Percentiles rank a stretch among this genome's conserved stretches.
These are phyloP conservation scores for Synchiropus splendidus DNA, from an alignment of 2,113 vertebrate genomes.

Conservation along the genomic window DNA sequence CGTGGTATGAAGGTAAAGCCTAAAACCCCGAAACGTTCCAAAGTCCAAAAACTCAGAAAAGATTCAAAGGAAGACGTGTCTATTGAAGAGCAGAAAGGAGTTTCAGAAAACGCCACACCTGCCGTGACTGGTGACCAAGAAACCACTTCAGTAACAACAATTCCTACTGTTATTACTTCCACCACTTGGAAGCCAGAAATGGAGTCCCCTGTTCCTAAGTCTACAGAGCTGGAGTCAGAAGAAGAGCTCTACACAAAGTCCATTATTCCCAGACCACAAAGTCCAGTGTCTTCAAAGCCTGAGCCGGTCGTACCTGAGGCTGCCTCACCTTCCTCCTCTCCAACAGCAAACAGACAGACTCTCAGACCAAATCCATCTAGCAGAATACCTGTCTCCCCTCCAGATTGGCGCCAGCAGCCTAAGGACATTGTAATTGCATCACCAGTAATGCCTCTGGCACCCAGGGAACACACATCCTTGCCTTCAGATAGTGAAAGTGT, in stretches of 20 bases:
- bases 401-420: conserved; percentile 76
- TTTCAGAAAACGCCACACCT: conserved; percentile 26
- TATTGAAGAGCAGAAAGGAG: conserved; percentile 42
- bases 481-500: conserved; percentile 78
- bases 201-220: conserved; percentile 26
- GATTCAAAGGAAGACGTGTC: conserved; percentile 55
- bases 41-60: conserved; percentile 72
- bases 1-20: conserved; percentile 74
- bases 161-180: conserved; percentile 57
- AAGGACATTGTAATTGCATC: conserved; percentile 72
- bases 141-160: conserved; percentile 23
- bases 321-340: conserved; percentile 47
- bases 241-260: conserved; percentile 42
- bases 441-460: conserved; percentile 50
- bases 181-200: conserved; percentile 51
- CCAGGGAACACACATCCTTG: conserved; percentile 44
- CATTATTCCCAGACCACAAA: conserved; percentile 42
- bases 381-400: conserved; percentile 59
- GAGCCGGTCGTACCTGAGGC: conserved; percentile 43
- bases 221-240: conserved; percentile 31
- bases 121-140: conserved; percentile 31
- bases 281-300: conserved; percentile 44
- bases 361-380: conserved; percentile 56
- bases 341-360: conserved; percentile 51
- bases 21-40: conserved; percentile 69